Conservation (phyloP, 2,888 invertebrate genomes). For the Rosalia funebris region DNA sequence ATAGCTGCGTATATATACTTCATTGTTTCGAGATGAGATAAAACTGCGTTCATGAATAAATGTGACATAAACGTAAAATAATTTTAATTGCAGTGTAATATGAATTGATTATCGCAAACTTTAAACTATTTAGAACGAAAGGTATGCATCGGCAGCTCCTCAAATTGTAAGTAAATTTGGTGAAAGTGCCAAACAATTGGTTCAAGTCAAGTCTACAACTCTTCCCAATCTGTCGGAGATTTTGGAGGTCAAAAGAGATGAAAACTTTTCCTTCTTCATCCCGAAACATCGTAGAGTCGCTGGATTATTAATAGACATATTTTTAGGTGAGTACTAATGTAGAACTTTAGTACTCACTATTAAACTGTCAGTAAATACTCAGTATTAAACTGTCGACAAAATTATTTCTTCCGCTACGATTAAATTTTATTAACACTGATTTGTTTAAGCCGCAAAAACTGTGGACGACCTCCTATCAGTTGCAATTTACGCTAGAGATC, state of each 20-base stretch:
- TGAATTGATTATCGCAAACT: too few relatives aligned
- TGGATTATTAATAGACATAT: slow-evolving; percentile 73
- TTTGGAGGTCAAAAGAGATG: slow-evolving; percentile 68
- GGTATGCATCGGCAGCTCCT: background rate
- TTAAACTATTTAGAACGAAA: too few relatives aligned
- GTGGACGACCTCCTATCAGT: slow-evolving; percentile 77
- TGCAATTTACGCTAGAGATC: slow-evolving; percentile 76
- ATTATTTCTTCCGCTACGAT: too few relatives aligned
- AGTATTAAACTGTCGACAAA: too few relatives aligned
- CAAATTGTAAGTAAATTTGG: background rate
- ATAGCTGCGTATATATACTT: too few relatives aligned
- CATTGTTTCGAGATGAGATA: too few relatives aligned
- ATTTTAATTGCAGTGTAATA: too few relatives aligned
- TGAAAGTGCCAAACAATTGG: background rate
- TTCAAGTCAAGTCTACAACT: slow-evolving; percentile 67
- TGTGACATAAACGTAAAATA: too few relatives aligned
- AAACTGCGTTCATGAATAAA: too few relatives aligned
- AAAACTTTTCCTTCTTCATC: slow-evolving; percentile 80
- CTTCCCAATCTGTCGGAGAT: slow-evolving; percentile 69
- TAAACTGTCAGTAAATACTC: too few relatives aligned
- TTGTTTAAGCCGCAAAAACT: slow-evolving; percentile 61
- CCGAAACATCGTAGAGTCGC: slow-evolving; percentile 78
- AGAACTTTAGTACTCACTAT: too few relatives aligned
- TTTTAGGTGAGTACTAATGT: slow-evolving; percentile 68
- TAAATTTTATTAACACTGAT: too few relatives aligned